Conservation (phyloP, 1,140 invertebrate genomes). For the Meloidogyne floridensis region DNA sequence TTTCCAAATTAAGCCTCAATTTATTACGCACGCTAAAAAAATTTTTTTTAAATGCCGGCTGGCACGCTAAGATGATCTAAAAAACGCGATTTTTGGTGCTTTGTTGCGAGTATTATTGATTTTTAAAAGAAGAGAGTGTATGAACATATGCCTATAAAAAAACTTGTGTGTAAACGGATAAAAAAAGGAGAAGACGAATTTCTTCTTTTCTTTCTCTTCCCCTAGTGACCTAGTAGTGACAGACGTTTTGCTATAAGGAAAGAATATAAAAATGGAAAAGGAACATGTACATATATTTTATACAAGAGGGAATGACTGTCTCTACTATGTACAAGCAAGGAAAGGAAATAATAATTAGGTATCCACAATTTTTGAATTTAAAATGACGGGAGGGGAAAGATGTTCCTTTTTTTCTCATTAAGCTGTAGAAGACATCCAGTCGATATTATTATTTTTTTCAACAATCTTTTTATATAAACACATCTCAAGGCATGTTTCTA, state of each 20-base stretch:
- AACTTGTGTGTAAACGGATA: background rate
- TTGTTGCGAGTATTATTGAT: slow-evolving; percentile 6
- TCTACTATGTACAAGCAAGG: no score
- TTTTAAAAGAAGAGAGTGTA: background rate
- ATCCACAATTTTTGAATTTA: no score
- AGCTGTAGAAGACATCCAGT: background rate
- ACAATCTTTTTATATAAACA: background rate
- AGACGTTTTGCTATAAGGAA: background rate
- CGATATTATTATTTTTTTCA: background rate
- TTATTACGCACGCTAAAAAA: background rate
- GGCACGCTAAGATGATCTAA: background rate
- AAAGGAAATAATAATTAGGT: no score
- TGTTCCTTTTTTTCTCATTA: background rate
- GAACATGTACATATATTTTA: slow-evolving; percentile 1
- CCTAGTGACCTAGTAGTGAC: slow-evolving; percentile 5
- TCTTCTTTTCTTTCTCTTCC: background rate
- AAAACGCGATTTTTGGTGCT: slow-evolving; percentile 4
- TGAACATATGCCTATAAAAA: slow-evolving; percentile 15
- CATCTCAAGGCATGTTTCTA: background rate
- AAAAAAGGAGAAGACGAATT: background rate
- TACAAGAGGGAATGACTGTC: background rate
- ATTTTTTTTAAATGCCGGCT: background rate
- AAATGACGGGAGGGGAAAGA: no score
- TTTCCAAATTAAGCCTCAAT: background rate
- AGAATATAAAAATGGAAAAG: background rate